Percentiles rank a stretch among this genome's conserved stretches.
Conservation (phyloP, 1,140 invertebrate genomes). For the Drosophila ohnishii region DNA sequence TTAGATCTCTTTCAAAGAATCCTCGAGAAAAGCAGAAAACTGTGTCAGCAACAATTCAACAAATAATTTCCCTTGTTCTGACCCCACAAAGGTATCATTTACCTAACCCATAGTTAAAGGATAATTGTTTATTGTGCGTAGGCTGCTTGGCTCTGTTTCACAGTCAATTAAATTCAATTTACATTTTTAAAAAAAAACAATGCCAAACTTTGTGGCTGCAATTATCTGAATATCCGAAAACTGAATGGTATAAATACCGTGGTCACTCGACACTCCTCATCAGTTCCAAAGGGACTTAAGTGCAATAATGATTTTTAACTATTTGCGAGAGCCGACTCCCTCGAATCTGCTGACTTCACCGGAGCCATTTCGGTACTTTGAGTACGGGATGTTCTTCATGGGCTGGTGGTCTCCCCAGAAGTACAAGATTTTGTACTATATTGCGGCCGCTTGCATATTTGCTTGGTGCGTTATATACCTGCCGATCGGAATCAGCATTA, state of each 20-base stretch:
- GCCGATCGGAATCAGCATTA: constrained; percentile 36
- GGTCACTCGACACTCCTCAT: background rate
- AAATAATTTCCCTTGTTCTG: constrained; percentile 10
- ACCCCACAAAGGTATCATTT: background rate
- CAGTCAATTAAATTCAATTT: constrained; percentile 11
- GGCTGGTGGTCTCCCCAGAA: constrained; percentile 28
- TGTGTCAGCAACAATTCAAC: constrained; percentile 1
- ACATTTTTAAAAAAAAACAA: background rate
- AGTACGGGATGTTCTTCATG: constrained; percentile 28
- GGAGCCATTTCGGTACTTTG: constrained; percentile 38
- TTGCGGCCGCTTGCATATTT: background rate
- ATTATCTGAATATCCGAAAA: background rate
- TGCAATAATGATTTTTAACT: constrained; percentile 30
- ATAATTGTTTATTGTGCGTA: constrained; percentile 25
- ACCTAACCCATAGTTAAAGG: constrained; percentile 1
- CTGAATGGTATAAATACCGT: constrained; percentile 4
- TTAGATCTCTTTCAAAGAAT: background rate
- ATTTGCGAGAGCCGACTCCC: constrained; percentile 17
- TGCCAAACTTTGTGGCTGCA: background rate
- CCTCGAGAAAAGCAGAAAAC: background rate
- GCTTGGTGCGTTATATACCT: constrained; percentile 22
- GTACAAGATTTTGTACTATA: background rate
- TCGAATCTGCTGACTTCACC: constrained; percentile 17
- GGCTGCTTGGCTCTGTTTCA: constrained; percentile 2
- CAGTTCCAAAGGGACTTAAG: background rate